Conservation (phyloP, 1,140 invertebrate genomes). For the Drosophila quadrilineata region DNA sequence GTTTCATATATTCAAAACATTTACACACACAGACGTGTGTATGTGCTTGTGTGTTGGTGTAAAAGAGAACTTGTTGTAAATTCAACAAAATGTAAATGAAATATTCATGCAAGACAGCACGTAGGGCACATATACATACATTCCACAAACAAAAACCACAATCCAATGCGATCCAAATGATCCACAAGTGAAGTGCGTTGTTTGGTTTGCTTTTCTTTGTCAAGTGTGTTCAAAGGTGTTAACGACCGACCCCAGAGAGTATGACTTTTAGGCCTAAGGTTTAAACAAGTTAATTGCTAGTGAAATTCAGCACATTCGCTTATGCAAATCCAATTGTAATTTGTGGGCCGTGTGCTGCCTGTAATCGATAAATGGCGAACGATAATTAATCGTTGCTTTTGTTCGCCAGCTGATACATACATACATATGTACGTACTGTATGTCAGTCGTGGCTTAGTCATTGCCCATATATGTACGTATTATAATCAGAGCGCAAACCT, state of each 20-base stretch:
- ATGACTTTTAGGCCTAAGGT: slow-evolving; percentile 4
- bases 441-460: too few species aligned
- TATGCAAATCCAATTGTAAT: slow-evolving; percentile 15
- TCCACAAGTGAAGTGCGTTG: slow-evolving; percentile 10
- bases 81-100: slow-evolving; percentile 52
- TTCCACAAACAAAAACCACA: too few species aligned
- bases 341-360: not conserved
- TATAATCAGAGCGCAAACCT: slow-evolving; percentile 13
- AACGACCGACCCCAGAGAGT: slow-evolving; percentile 24
- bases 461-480: slow-evolving; percentile 2
- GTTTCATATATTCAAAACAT: not conserved
- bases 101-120: slow-evolving; percentile 63
- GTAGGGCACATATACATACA: slow-evolving; percentile 49
- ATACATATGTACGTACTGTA: too few species aligned
- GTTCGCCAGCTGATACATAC: too few species aligned
- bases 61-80: slow-evolving; percentile 30
- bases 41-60: not conserved
- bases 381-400: not conserved
- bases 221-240: slow-evolving; percentile 23
- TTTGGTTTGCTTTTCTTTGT: not conserved
- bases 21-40: not conserved
- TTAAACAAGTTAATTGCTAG: slow-evolving; percentile 22
- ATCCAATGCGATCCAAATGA: slow-evolving; percentile 25
- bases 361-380: slow-evolving; percentile 3
- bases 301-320: slow-evolving; percentile 8